Evolutionary conservation across 2,888 invertebrate species (phyloP), one percentile per base, ranked within the genome.

Genomic region (Aromia moschata): DNA sequence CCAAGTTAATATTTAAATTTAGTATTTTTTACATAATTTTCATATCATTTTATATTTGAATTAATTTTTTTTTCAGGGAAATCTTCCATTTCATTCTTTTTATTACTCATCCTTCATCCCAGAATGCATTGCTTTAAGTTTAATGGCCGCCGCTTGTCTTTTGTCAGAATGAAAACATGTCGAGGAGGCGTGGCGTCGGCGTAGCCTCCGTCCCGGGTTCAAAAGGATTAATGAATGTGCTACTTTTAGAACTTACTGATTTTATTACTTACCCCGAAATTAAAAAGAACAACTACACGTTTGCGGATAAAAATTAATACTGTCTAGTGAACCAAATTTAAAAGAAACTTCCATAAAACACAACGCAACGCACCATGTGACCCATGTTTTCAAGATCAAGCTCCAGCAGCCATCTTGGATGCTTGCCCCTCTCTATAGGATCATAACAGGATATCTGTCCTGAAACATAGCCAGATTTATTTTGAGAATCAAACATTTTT

Each of bases 91-190:
- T 56, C 37, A 60, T 61, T 64, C 40, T 36, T 49, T 53, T 51
- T 58, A 56, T 56, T 45, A 36, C 63, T 65, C 59, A 65, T 70
- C 67, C 69, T 60, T 64, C 55, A 49, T 65, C 71, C 72, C 72
- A 71, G 62, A 70, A 71, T 73, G 72, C 71, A 70, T 58, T 62
- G 70, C 62, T 64, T 61, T 62, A 54, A 69, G 65, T 72, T 74
- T 76, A 76, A 76, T 76, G 76, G 76, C 76, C 72, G 76, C 76
- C 73, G 72, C 71, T 68, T 67, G 72, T 73, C 75, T 74, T 77
- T 76, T 75, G 75, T 75, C 74, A 75, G 72, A 67, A 71, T 65
- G 69, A 72, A 69, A 74, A 69, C 72, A 70, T 68, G 73, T 59
- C 65, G 62, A 63, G 68, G 70, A 73, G 79, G 79, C 79, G 79